These are phyloP conservation scores for Cerastis rubricosa DNA, from an alignment of 2,888 invertebrate genomes.

Conservation along the genomic window DNA sequence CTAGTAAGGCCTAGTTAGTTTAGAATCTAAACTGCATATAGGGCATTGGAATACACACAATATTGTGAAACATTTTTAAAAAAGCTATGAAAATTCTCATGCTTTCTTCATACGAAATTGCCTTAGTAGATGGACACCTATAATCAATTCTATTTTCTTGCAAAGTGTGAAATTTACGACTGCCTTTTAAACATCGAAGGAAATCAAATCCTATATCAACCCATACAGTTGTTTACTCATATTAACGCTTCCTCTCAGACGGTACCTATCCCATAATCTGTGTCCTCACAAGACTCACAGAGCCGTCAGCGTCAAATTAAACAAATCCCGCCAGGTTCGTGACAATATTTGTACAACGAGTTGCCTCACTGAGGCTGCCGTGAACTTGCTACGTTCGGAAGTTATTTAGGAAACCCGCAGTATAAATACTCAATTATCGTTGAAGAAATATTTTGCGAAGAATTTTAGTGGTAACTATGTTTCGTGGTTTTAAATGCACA, in stretches of 20 bases:
- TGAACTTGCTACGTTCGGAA: conserved; percentile 21
- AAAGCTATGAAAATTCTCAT: background rate
- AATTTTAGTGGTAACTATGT: background rate
- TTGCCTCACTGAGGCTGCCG: conserved; percentile 66
- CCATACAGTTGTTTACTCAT: background rate
- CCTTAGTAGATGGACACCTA: background rate
- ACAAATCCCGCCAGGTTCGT: conserved; percentile 84
- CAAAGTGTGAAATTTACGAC: background rate
- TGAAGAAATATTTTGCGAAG: conserved; percentile 2
- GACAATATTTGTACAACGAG: conserved; percentile 85
- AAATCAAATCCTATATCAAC: background rate
- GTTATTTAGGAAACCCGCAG: conserved; percentile 23
- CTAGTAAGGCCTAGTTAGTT: background rate
- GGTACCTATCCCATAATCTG: conserved; percentile 75
- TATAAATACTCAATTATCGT: conserved; percentile 9
- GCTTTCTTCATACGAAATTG: background rate
- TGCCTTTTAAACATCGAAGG: background rate
- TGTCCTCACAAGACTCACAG: conserved; percentile 70
- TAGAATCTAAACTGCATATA: background rate
- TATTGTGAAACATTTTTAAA: background rate
- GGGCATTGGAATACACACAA: background rate
- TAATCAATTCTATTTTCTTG: background rate
- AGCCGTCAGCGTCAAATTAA: conserved; percentile 85
- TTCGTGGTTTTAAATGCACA: background rate
- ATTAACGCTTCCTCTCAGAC: conserved; percentile 21